These are phyloP conservation scores for Tetramorium alpestre DNA, from an alignment of 1,140 invertebrate genomes.

Conservation along the genomic window DNA sequence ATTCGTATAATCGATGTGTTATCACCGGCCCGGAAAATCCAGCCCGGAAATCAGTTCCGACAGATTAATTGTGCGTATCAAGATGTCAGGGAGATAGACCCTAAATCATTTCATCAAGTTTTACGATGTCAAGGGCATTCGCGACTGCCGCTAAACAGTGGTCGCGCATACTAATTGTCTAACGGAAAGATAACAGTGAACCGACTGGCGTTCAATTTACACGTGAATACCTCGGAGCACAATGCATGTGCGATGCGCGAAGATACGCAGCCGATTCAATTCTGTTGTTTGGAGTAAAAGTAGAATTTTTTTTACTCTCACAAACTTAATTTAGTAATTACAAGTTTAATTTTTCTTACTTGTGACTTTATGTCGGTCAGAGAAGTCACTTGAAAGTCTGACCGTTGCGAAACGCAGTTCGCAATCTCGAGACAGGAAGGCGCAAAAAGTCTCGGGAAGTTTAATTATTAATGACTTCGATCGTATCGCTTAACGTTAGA, in stretches of 20 bases:
- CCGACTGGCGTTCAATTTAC: conserved; percentile 42
- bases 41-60: not conserved
- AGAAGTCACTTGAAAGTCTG: not conserved
- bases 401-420: not conserved
- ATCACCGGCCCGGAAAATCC: not conserved
- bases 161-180: conserved; percentile 38
- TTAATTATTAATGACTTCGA: not conserved
- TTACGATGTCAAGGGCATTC: conserved; percentile 23
- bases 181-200: conserved; percentile 57
- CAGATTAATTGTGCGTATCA: conserved; percentile 9
- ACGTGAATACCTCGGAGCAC: conserved; percentile 6
- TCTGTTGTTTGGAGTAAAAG: not conserved
- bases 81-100: not conserved
- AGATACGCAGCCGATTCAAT: no score
- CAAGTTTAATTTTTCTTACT: not conserved
- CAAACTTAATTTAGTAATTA: no score
- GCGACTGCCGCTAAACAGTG: not conserved
- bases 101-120: conserved; percentile 6
- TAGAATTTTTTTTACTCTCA: not conserved
- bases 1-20: conserved; percentile 1
- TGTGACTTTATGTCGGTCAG: no score
- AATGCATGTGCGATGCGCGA: not conserved
- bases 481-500: not conserved
- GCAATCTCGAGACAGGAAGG: not conserved
- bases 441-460: not conserved